Conservation (phyloP, 2,797 vertebrate species). For the Xyrichtys novacula region DNA sequence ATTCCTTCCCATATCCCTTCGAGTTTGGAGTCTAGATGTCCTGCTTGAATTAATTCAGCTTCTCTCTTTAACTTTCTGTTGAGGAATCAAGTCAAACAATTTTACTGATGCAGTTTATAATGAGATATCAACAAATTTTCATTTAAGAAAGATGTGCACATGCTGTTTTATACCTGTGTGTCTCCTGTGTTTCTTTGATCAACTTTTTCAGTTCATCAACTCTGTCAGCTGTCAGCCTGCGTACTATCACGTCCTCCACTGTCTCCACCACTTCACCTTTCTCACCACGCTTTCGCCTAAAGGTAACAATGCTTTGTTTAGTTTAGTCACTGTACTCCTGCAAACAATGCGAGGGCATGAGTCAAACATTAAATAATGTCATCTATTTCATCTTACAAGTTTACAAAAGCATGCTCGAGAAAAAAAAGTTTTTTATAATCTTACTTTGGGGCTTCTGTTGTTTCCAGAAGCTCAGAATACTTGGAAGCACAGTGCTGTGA, state of each 20-base stretch:
- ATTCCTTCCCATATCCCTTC: constrained; percentile 94
- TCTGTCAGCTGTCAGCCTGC: constrained; percentile 93
- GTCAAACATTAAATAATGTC: not conserved
- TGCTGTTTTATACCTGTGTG: constrained; percentile 87
- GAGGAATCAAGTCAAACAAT: constrained; percentile 15
- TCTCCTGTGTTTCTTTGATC: constrained; percentile 96
- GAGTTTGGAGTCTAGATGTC: constrained; percentile 92
- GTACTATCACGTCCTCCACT: constrained; percentile 95
- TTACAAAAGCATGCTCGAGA: not conserved
- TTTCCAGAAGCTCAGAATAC: constrained; percentile 96
- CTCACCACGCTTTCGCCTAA: constrained; percentile 95
- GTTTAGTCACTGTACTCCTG: not conserved
- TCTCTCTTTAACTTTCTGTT: constrained; percentile 93
- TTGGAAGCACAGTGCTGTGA: constrained; percentile 95
- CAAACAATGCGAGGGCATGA: not conserved
- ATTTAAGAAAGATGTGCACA: not conserved
- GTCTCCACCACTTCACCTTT: constrained; percentile 97
- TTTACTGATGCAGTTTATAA: not conserved
- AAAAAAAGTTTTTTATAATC: constrained; percentile 56
- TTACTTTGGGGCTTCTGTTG: constrained; percentile 97
- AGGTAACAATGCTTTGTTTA: constrained; percentile 19
- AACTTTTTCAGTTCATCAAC: constrained; percentile 94
- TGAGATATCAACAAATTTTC: not conserved
- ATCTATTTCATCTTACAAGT: constrained; percentile 5
- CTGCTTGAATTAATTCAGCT: constrained; percentile 93